Evolutionary conservation across 1,140 invertebrate genomes (phyloP).

Genomic region (Glomeris maerens): DNA sequence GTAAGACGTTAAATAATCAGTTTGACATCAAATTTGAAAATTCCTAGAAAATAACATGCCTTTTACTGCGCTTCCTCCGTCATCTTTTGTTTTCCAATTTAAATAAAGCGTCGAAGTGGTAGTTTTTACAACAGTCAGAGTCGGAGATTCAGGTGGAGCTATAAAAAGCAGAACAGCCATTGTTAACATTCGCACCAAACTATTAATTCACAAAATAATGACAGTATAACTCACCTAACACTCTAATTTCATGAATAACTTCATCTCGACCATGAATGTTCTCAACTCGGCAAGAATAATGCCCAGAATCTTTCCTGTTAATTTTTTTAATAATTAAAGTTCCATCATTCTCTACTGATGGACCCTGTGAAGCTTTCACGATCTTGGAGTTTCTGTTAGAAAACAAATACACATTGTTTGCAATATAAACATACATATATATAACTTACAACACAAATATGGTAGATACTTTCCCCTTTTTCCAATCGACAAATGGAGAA

Average conservation of each 20-base stretch:
- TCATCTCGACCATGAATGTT: slow-evolving; percentile 19
- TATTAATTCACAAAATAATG: too few relatives aligned
- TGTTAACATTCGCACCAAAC: too few relatives aligned
- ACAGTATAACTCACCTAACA: slow-evolving; percentile 8
- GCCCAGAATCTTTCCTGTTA: slow-evolving; percentile 20
- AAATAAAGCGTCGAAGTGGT: slow-evolving; percentile 70
- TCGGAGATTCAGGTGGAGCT: slow-evolving; percentile 71
- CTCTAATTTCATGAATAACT: slow-evolving; percentile 8
- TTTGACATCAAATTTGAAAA: background rate
- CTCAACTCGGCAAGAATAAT: slow-evolving; percentile 23
- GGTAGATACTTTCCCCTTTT: background rate
- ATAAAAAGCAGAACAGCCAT: too few relatives aligned
- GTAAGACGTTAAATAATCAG: background rate
- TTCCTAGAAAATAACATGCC: slow-evolving; percentile 1
- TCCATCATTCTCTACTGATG: slow-evolving; percentile 21
- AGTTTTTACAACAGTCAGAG: slow-evolving; percentile 59
- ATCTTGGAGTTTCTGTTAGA: too few relatives aligned
- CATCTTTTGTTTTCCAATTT: slow-evolving; percentile 41
- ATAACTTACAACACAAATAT: too few relatives aligned
- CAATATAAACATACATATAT: too few relatives aligned
- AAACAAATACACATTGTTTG: too few relatives aligned
- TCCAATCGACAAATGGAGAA: slow-evolving; percentile 69
- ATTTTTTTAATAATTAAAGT: slow-evolving; percentile 16
- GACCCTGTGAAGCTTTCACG: too few relatives aligned
- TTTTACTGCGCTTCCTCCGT: background rate